Evolutionary conservation across 2,113 vertebrate genomes (phyloP), one percentile per base, ranked within the genome.

Genomic region (Gobius niger): DNA sequence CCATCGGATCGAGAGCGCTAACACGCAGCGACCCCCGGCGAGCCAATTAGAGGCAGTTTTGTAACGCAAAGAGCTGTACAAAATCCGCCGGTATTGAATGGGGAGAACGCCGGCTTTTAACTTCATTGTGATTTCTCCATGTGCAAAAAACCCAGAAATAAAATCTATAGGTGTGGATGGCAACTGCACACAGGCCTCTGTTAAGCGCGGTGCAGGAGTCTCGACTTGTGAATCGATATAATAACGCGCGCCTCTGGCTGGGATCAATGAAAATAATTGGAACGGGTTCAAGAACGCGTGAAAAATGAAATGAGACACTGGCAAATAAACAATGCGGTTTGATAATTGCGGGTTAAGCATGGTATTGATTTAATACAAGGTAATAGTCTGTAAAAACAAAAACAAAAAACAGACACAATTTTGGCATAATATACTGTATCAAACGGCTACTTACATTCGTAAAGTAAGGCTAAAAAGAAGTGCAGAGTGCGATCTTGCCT

Each of bases 1-100:
- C 70, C 75, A 84, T 81, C 73, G 75, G 75, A 80, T 76, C 16
- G 74, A 80, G 73, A 60, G 44, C 74, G 67, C 62, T 63, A n/a
- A 68, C 50, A 70, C 65, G 70, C 67, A 44, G 57, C 13, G 19
- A 77, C 83, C 72, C 72, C 79, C 63, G 72, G 16, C 62, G 63
- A 3, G 49, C 69, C 75, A 82, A 76, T 80, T 70, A 76, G 11
- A 7, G 34, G 62, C 15, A 4, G 2, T 24, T 65, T 44, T 4
- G 47, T 78, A 68, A 81, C 67, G n/a, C 65, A 47, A 74, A 81
- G 54, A 71, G 72, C 59, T 73, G 47, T 62, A 19, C 56, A 18
- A 56, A 18, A 44, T 50, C 6, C 47, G 46, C 18, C 12, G 18
- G 65, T 65, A 19, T 12, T 50, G 41, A 8, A 47, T n/a, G 19